Conservation (phyloP, 2,797 vertebrate species). For the Gymnothorax reevesii region DNA sequence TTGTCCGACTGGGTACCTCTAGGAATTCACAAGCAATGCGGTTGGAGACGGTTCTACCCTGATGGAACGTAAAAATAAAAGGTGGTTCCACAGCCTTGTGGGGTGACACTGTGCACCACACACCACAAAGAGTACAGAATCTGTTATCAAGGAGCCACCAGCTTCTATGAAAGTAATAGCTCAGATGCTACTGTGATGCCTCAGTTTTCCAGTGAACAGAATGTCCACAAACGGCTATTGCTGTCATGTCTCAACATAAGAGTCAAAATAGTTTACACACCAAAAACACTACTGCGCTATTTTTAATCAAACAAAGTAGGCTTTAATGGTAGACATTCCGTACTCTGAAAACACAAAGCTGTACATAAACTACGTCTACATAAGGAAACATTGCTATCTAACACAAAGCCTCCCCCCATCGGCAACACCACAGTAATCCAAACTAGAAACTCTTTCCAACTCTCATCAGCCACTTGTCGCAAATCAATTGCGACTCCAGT, state of each 20-base stretch:
- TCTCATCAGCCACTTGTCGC: not conserved
- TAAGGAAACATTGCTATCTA: not conserved
- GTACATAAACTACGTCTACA: not conserved
- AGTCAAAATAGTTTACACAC: not conserved
- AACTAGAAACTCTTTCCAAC: not conserved
- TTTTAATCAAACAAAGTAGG: not conserved
- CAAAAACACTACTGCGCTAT: not conserved
- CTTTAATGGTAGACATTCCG: not conserved
- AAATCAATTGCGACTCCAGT: not conserved
- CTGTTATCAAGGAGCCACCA: not conserved
- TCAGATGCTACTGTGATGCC: not conserved
- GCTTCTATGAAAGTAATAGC: not conserved
- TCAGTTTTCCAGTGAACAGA: not conserved
- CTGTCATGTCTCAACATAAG: not conserved
- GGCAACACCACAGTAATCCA: not conserved
- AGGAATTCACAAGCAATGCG: not conserved
- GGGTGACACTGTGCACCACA: not conserved
- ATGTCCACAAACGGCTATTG: not conserved
- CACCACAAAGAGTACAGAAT: not conserved
- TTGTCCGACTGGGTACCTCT: not conserved
- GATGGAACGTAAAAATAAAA: not conserved
- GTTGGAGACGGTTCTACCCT: not conserved
- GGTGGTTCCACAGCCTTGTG: not conserved
- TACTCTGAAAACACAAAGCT: not conserved
- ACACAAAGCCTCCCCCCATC: not conserved